Evolutionary conservation across 2,888 invertebrate genomes (phyloP).

Genomic region (Oxyteleia sp.): DNA sequence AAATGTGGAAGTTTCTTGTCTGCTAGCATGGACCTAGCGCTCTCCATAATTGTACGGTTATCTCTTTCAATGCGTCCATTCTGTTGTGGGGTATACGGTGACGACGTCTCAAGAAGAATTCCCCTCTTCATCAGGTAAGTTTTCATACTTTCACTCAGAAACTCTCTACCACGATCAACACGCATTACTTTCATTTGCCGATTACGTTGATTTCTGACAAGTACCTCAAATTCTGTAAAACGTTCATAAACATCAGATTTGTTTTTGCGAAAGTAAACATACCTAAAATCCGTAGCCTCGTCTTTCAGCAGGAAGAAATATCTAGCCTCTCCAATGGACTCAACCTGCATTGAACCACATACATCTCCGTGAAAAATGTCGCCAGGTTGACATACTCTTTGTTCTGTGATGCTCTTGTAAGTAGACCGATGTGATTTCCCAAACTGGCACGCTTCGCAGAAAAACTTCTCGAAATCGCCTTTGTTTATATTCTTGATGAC

Average conservation of each 20-base stretch:
- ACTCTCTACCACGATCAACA: constrained; percentile 64
- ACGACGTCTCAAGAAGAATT: constrained; percentile 12
- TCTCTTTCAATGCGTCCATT: constrained; percentile 38
- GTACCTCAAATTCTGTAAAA: constrained; percentile 60
- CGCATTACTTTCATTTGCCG: constrained; percentile 58
- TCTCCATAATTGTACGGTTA: constrained; percentile 33
- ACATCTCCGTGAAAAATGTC: constrained; percentile 36
- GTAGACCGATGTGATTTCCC: constrained; percentile 78
- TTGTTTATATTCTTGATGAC: no score
- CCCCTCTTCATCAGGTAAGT: constrained; percentile 8
- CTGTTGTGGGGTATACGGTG: constrained; percentile 26
- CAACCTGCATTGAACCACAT: constrained; percentile 30
- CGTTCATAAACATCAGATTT: constrained; percentile 66
- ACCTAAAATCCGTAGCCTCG: constrained; percentile 46
- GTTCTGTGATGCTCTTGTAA: neutral
- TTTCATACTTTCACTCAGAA: constrained; percentile 4
- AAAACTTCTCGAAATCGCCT: constrained; percentile 39
- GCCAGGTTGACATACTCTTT: constrained; percentile 12
- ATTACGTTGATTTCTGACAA: constrained; percentile 38
- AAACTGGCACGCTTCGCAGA: constrained; percentile 77
- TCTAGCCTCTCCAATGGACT: constrained; percentile 53
- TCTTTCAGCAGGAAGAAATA: constrained; percentile 71
- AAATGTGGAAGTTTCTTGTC: no score
- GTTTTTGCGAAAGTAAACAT: constrained; percentile 64
- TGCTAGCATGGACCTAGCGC: constrained; percentile 20